Base-by-base conservation (phyloP, 2,888 invertebrate genomes). In the Chaetoderma sp. region DNA sequence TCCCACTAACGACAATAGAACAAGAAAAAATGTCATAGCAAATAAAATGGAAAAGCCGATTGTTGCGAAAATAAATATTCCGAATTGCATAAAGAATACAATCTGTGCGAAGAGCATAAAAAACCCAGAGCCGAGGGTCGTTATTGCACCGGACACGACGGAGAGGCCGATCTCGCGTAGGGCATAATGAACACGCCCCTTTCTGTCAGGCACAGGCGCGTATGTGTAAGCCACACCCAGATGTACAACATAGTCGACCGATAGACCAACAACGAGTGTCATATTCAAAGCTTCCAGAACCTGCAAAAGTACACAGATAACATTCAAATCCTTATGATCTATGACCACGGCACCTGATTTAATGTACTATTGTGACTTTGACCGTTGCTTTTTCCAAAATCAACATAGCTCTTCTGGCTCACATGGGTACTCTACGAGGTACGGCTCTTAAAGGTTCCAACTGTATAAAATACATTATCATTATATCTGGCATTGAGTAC, bases 201-300 rank as follows among this genome's bases (percentile, higher is more conserved):
- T 55, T 44, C 80, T 69, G 28, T 65, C 60, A 10, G 67, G 16
- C 25, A 63, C 66, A 5, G 69, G 65, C 4, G 79, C 71, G 60
- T 71, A 65, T 57, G 69, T 64, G 66, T 81, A 81, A n/a, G 77
- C 79, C 57, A 80, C 80, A n/a, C 79, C 80, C 21, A 81, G 64
- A 66, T 81, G 81, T 4, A 81, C 81, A 3, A 81, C 72, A 44
- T 81, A 79, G 60, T 81, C 81, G 13, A 81, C 76, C 3, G 81
- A 76, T 4, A 81, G 65, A n/a, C 79, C 79, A 4, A 79, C 81
- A 1, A 81, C 76, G 65, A 81, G 72, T 28, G 76, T 75, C 32
- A 80, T 57, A 58, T 80, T 81, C 54, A 80, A 68, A 0, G 79
- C 78, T 47, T 81, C 81, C 59, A 80, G 59, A 3, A 79, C 74